phyloP scores from a whole-genome alignment of 2,888 invertebrate species.

The Urechis unicinctus region DNA sequence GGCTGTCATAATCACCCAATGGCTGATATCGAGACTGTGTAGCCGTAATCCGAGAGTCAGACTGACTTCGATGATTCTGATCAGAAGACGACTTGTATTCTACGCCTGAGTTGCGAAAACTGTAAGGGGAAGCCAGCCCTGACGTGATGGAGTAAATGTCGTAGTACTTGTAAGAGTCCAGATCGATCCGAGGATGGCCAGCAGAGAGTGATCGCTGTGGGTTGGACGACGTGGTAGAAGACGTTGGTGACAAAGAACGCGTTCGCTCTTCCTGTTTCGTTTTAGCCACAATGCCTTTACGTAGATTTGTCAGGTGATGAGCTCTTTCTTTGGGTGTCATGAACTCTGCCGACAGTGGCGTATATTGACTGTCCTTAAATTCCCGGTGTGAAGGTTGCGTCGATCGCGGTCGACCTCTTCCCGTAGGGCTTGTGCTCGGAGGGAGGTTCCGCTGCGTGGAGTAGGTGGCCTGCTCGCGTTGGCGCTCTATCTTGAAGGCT shows the following conservation, averaged over 20 bases:
- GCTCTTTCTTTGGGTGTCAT: conserved; percentile 35
- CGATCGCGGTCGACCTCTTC: no score
- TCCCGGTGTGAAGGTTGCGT: no score
- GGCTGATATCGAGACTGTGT: background rate
- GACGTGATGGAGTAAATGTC: background rate
- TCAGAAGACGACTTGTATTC: no score
- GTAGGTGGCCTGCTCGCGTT: conserved; percentile 8
- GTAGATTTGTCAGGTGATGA: conserved; percentile 29
- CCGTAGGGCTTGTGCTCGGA: background rate
- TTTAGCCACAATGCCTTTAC: conserved; percentile 31
- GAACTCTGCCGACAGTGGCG: background rate
- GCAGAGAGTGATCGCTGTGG: background rate
- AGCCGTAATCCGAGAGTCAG: background rate
- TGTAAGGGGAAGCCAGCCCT: background rate
- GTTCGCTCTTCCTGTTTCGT: conserved; percentile 13
- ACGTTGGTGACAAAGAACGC: conserved; percentile 6
- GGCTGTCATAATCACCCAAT: no score
- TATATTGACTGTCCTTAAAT: background rate
- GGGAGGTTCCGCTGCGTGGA: conserved; percentile 5
- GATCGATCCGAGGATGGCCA: background rate
- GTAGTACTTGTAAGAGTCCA: background rate
- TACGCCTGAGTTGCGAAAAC: no score
- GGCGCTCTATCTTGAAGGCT: conserved; percentile 37
- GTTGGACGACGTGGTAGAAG: background rate
- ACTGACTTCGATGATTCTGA: no score